Conservation (phyloP, 2,888 invertebrate genomes). For the Bursaphelenchus okinawaensis region DNA sequence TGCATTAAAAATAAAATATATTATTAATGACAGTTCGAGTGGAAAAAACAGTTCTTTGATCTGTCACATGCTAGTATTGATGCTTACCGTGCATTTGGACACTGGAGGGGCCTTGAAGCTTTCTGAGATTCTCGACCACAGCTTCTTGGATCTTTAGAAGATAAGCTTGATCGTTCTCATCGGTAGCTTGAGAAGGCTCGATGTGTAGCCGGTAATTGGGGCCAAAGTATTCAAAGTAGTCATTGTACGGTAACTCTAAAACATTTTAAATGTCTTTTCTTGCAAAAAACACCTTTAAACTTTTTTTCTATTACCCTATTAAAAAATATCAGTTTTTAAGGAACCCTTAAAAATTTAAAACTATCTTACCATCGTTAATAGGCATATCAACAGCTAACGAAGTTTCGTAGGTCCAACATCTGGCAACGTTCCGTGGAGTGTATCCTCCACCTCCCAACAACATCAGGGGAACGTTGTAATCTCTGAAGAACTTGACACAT, state of each 20-base stretch:
- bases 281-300: no score
- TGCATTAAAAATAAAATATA: background rate
- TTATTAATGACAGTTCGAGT: background rate
- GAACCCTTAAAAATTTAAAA: background rate
- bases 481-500: conserved; percentile 95
- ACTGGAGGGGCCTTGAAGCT: conserved; percentile 41
- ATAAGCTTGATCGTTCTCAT: conserved; percentile 43
- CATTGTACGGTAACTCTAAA: conserved; percentile 52
- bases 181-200: conserved; percentile 37
- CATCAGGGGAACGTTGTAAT: conserved; percentile 89
- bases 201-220: conserved; percentile 53
- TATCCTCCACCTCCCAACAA: conserved; percentile 97
- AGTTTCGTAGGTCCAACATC: conserved; percentile 93
- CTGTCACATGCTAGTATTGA: background rate
- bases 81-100: conserved; percentile 52
- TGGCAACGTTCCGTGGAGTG: conserved; percentile 68
- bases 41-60: background rate
- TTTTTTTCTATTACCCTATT: no score
- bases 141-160: conserved; percentile 37
- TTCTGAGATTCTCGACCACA: conserved; percentile 44
- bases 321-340: background rate
- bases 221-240: conserved; percentile 49
- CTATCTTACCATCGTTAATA: conserved; percentile 36
- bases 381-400: conserved; percentile 46
- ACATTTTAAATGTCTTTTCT: no score